phyloP scores from a whole-genome alignment of 2,113 vertebrate species.

The Otis tarda region DNA sequence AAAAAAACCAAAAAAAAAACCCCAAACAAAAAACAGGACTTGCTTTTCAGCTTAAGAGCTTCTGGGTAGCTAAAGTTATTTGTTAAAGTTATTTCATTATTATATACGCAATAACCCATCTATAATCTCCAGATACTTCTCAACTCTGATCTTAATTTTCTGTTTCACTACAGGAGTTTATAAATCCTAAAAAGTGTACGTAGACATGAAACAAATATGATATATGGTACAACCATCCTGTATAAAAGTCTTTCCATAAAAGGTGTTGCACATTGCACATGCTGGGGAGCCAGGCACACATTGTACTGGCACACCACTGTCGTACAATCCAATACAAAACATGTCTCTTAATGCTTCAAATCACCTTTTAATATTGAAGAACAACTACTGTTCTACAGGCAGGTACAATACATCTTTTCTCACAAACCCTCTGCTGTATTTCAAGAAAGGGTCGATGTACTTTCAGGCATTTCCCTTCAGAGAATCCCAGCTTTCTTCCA shows the following conservation, averaged over 20 bases:
- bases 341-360: background rate
- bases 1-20: background rate
- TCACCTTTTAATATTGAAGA: background rate
- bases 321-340: background rate
- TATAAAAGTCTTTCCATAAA: background rate
- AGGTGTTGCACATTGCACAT: background rate
- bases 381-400: background rate
- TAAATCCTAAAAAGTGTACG: background rate
- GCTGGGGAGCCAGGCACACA: background rate
- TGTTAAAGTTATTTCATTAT: background rate
- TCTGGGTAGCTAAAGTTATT: background rate
- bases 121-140: background rate
- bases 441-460: background rate
- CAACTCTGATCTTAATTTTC: background rate
- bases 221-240: background rate
- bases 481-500: background rate
- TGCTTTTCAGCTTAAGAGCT: background rate
- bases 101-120: background rate
- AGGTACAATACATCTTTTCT: background rate
- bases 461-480: background rate
- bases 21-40: background rate
- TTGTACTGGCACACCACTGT: background rate
- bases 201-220: background rate
- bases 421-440: background rate
- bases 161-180: background rate